Percentiles rank a stretch among this genome's conserved stretches.
phyloP scores from a whole-genome alignment of 2,797 vertebrate genomes.

The Orientallactaga sibirica region DNA sequence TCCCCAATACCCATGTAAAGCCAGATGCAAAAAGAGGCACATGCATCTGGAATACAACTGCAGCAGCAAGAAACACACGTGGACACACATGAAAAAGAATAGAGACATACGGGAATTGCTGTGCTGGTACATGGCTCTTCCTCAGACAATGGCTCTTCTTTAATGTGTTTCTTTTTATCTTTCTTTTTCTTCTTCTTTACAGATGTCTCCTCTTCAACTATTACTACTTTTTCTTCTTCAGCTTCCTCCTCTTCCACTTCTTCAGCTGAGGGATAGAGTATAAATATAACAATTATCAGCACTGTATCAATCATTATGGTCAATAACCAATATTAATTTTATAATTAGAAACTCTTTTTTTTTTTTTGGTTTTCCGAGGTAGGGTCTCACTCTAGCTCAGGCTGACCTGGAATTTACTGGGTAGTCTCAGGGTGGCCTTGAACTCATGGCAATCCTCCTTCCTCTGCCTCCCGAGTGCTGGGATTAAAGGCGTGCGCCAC shows the following conservation, averaged over 20 bases:
- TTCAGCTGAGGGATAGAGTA: conserved; percentile 63
- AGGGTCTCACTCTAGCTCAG: no score
- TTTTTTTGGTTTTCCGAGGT: no score
- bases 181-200: conserved; percentile 91
- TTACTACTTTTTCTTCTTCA: conserved; percentile 66
- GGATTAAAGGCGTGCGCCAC: no score
- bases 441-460: no score
- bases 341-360: background rate
- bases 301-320: background rate
- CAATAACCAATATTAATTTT: background rate
- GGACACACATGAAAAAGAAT: background rate
- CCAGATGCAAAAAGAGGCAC: no score
- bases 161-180: conserved; percentile 86
- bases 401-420: no score
- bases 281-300: conserved; percentile 35
- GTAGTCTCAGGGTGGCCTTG: no score
- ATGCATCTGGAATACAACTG: no score
- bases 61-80: no score
- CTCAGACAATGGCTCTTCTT: conserved; percentile 83
- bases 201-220: conserved; percentile 79
- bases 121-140: conserved; percentile 85
- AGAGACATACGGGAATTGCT: conserved; percentile 81
- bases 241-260: conserved; percentile 70
- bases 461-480: no score
- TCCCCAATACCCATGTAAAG: no score